Conservation (phyloP, 2,113 vertebrate genomes). For the Paradoxurus hermaphroditus region DNA sequence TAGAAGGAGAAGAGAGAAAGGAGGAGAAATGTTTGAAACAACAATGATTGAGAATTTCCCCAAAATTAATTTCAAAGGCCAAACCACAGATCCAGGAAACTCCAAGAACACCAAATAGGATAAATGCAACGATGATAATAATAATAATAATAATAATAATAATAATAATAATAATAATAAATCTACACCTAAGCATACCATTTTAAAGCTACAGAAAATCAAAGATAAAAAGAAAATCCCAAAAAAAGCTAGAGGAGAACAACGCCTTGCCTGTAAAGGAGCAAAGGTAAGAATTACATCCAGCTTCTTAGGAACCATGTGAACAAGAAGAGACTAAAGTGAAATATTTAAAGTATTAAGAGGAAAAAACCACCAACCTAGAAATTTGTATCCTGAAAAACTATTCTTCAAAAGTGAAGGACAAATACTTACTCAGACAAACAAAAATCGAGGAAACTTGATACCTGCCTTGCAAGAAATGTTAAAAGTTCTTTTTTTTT, state of each 20-base stretch:
- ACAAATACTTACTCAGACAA: background rate
- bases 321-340: background rate
- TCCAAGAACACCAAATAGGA: background rate
- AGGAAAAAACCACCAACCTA: background rate
- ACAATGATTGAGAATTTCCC: background rate
- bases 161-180: too few species aligned
- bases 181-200: background rate
- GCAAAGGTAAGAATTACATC: background rate
- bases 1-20: background rate
- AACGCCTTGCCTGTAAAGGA: background rate
- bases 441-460: background rate
- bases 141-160: too few species aligned
- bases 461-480: background rate
- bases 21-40: background rate
- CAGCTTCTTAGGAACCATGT: background rate
- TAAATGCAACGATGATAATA: background rate
- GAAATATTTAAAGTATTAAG: background rate
- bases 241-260: background rate
- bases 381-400: background rate
- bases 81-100: background rate
- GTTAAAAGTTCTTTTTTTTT: background rate
- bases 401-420: background rate
- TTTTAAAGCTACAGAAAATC: background rate
- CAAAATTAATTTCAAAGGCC: background rate
- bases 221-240: background rate